These are phyloP conservation scores for Clistopyga incitator DNA, from an alignment of 2,888 invertebrate species.

Conservation along the genomic window DNA sequence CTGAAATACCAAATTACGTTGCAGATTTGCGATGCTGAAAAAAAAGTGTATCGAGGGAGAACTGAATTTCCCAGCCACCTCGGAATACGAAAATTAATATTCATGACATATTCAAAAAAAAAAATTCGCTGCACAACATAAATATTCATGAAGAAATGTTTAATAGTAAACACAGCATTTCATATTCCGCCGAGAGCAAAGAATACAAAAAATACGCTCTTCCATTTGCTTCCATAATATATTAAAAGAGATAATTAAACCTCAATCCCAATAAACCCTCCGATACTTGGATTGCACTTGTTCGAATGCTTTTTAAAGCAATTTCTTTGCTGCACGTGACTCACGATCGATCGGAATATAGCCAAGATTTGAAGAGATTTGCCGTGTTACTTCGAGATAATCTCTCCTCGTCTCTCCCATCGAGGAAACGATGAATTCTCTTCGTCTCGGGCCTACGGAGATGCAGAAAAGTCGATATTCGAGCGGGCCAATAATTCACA, in stretches of 20 bases:
- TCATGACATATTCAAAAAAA: not conserved
- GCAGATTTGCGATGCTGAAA: too few relatives aligned
- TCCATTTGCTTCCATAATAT: not conserved
- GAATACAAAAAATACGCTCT: not conserved
- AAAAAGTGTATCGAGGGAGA: too few relatives aligned
- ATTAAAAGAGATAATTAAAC: not conserved
- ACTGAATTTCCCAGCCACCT: too few relatives aligned
- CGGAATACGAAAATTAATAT: too few relatives aligned
- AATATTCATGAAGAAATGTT: not conserved
- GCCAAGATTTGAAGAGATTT: not conserved
- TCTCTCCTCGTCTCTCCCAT: not conserved
- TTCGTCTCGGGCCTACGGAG: conserved; percentile 2
- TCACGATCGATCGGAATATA: conserved; percentile 11
- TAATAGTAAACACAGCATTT: too few relatives aligned
- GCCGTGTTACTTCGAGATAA: not conserved
- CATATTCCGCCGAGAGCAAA: too few relatives aligned
- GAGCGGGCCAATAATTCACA: conserved; percentile 71
- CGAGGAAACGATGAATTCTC: not conserved
- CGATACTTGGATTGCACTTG: not conserved
- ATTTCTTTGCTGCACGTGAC: not conserved
- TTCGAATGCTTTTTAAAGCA: conserved; percentile 2
- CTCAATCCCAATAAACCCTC: not conserved
- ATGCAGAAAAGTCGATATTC: conserved; percentile 70
- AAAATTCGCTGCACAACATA: not conserved
- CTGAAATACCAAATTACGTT: too few relatives aligned